Base-by-base conservation (phyloP, 2,113 vertebrate genomes). In the Verasper variegatus region DNA sequence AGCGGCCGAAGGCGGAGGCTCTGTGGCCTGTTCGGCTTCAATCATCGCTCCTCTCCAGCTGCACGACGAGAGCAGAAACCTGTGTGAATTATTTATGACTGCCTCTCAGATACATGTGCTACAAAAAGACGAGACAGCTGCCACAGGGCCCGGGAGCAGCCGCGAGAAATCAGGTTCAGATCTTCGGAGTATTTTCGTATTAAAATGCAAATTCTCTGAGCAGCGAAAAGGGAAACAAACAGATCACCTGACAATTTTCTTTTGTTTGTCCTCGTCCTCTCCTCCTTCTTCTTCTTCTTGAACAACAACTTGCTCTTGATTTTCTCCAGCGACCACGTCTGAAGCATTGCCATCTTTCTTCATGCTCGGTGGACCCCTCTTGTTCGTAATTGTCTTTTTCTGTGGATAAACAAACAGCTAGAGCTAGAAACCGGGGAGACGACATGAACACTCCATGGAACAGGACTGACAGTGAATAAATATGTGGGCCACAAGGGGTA, bases 21-120 rank as follows among this genome's bases (percentile, higher is more conserved):
- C 95, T 0, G 93, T 94, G 60, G 83, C 93, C 82, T 94, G 95
- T 55, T 95, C 95, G 0, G 96, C 95, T 89, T 97, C 96, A 7
- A 98, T 97, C 86, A 96, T 91, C 0, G 96, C 94, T 71, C 97
- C 97, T 84, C 96, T 92, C 98, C 97, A 97, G 90, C 98, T 99
- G 77, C 17, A 18, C 2, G 12, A 49, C 61, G 9, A 61, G 52
- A 69, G 2, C 2, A 37, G 37, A 67, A 10, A 54, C 18, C 18
- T 0, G 9, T 2, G 13, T 62, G 14, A 57, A 40, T 78, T 42
- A 68, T 35, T 71, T 21, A 69, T 15, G 18, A 15, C 45, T 2
- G 51, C 40, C 23, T 62, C 60, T 61, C 14, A 51, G 17, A 81
- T 64, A 23, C 3, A 49, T 37, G 14, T n/a, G 4, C 14, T n/a